These are phyloP conservation scores for Thymelicus sylvestris DNA, from an alignment of 2,888 invertebrate species.

Conservation along the genomic window DNA sequence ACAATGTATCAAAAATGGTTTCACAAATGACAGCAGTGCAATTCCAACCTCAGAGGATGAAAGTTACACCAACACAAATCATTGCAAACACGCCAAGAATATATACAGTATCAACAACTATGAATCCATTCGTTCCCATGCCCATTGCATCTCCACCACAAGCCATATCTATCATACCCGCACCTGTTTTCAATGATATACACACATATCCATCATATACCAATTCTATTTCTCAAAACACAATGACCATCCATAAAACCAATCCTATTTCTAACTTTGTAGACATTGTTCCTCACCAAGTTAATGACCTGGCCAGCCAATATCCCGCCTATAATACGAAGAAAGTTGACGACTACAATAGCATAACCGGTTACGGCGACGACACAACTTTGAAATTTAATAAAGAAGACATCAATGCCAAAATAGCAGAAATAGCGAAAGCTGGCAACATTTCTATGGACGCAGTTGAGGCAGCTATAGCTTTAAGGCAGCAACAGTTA, in stretches of 20 bases:
- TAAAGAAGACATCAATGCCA: constrained; percentile 76
- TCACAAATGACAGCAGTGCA: constrained; percentile 78
- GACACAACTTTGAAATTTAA: constrained; percentile 71
- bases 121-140: constrained; percentile 82
- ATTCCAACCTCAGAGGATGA: constrained; percentile 57
- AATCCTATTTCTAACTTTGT: constrained; percentile 79
- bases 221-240: constrained; percentile 57
- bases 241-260: constrained; percentile 61
- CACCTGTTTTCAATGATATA: constrained; percentile 69
- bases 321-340: constrained; percentile 72
- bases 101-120: constrained; percentile 83
- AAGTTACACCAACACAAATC: constrained; percentile 68
- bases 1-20: constrained; percentile 76
- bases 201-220: constrained; percentile 58
- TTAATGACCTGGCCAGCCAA: constrained; percentile 67
- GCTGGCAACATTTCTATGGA: constrained; percentile 92
- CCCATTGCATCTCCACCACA: constrained; percentile 59
- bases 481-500: constrained; percentile 88
- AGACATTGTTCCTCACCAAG: constrained; percentile 79
- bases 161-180: constrained; percentile 68
- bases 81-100: constrained; percentile 60
- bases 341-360: constrained; percentile 79
- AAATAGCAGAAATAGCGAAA: constrained; percentile 84
- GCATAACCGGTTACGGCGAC: constrained; percentile 77
- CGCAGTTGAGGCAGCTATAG: constrained; percentile 90